phyloP scores from a whole-genome alignment of 2,888 invertebrate species.

The Calameuta pallipes region DNA sequence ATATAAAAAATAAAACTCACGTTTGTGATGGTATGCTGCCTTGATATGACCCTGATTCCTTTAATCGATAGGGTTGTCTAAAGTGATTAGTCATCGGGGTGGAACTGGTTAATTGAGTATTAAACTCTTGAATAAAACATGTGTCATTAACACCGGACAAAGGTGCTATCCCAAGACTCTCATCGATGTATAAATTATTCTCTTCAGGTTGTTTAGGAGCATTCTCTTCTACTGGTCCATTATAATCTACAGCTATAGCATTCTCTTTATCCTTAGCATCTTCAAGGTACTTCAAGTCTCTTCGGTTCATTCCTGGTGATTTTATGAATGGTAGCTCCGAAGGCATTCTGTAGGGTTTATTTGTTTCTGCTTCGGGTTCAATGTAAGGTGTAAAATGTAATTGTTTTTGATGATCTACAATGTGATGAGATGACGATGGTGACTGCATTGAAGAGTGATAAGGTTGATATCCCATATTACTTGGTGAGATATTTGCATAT shows the following conservation, averaged over 20 bases:
- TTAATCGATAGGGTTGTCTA: constrained; percentile 45
- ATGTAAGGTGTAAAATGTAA: constrained; percentile 50
- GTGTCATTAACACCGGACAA: constrained; percentile 54
- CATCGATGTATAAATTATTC: constrained; percentile 55
- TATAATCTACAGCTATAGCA: constrained; percentile 54
- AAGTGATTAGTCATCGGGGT: constrained; percentile 62
- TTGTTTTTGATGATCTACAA: constrained; percentile 50
- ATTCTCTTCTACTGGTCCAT: constrained; percentile 47
- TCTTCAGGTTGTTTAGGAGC: constrained; percentile 44
- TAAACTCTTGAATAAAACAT: constrained; percentile 59
- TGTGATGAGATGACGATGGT: constrained; percentile 28
- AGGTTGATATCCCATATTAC: constrained; percentile 48
- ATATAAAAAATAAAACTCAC: constrained; percentile 30
- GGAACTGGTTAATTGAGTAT: constrained; percentile 51
- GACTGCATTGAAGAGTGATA: constrained; percentile 28
- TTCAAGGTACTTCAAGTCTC: constrained; percentile 61
- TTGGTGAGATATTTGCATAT: constrained; percentile 41
- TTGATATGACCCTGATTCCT: constrained; percentile 30
- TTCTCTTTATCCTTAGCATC: constrained; percentile 63
- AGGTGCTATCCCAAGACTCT: constrained; percentile 57
- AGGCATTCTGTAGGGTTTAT: constrained; percentile 57
- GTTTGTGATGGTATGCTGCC: constrained; percentile 27
- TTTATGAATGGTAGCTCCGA: constrained; percentile 60
- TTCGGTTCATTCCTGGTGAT: constrained; percentile 60
- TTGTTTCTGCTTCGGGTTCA: constrained; percentile 46